These are phyloP conservation scores for Spisula solida DNA, from an alignment of 2,888 invertebrate species.

Conservation along the genomic window DNA sequence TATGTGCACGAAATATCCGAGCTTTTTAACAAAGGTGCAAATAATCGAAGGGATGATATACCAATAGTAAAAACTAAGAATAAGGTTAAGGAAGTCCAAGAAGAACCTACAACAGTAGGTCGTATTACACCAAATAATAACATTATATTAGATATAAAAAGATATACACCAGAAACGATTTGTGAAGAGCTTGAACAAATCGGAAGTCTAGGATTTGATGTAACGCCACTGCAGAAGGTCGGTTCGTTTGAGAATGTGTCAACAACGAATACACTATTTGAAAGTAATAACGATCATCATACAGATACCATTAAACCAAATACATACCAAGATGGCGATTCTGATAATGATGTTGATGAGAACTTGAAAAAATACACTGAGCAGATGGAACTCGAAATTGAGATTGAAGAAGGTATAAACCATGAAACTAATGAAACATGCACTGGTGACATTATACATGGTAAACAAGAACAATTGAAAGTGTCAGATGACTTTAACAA, in stretches of 20 bases:
- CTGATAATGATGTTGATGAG: constrained; percentile 10
- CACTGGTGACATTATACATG: background rate
- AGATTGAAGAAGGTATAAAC: background rate
- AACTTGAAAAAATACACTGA: background rate
- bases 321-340: background rate
- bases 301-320: background rate
- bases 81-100: background rate
- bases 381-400: background rate
- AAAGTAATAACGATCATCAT: background rate
- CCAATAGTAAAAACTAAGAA: background rate
- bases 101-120: background rate
- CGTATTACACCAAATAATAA: constrained; percentile 52
- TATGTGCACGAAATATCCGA: constrained; percentile 66
- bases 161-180: background rate
- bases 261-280: background rate
- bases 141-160: constrained; percentile 33
- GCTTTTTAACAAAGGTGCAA: constrained; percentile 42
- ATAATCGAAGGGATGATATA: background rate
- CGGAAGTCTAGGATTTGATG: constrained; percentile 62
- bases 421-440: background rate
- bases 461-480: background rate
- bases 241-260: constrained; percentile 26
- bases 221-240: constrained; percentile 48
- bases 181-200: background rate
- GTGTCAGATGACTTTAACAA: background rate